Base-by-base conservation (phyloP, 1,140 invertebrate species). In the Rhyzopertha dominica region DNA sequence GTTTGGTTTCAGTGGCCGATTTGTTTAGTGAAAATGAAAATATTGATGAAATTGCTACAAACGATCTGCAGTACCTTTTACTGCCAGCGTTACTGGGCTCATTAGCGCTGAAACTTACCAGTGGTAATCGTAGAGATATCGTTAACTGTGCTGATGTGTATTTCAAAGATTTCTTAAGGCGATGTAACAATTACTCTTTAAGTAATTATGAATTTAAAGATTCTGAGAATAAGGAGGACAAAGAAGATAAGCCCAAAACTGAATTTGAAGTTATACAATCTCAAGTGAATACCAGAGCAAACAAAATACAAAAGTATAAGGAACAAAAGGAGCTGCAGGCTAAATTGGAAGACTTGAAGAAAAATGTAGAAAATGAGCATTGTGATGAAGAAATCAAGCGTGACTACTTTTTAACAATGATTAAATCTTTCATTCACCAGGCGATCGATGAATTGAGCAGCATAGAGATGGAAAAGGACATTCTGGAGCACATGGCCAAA, bases 1-100 rank as follows among this genome's bases (percentile, higher is more conserved):
- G 73, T 50, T 64, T 90, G 35, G 87, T 92, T 0, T 91, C 87
- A 4, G 47, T 82, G 25, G 72, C 85, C 0, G 81, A 78, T 30
- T 76, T 96, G 66, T 96, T 95, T 58, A 94, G 90, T 66, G 65
- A 66, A 20, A 96, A 96, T 71, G 94, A 97, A 75, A 73, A 71
- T 17, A 73, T 91, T 28, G 87, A 93, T 37, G 94, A 97, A 72
- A 63, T 96, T 8, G 68, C 88, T 0, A 91, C 90, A 9, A 80
- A 83, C 49, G 82, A 91, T 58, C 63, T 97, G 2, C 89, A 88
- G 59, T 91, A 89, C 57, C 75, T 94, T 32, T 65, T 94, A 1
- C 60, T 94, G 10, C 91, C 91, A 0, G 87, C 82, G 13, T 67
- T 91, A n/a, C 72, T 95, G 8, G 90, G 87, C 0, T 80, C 78